Base-by-base conservation (phyloP, 92 coral and sea anemone species). In the Palythoa heliodiscus region DNA sequence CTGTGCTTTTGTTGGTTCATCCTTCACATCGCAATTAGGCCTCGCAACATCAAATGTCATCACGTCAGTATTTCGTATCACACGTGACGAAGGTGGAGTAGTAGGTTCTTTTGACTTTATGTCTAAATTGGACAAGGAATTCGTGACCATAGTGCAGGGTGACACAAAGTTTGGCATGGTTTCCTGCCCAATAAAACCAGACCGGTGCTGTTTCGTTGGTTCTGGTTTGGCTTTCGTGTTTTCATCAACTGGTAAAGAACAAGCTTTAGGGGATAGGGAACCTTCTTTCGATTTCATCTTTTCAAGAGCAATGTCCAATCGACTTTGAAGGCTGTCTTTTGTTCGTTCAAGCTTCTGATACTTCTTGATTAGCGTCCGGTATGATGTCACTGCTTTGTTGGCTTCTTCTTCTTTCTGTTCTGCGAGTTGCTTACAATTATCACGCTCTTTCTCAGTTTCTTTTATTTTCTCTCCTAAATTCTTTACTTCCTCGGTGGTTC, bases 111-210 rank as follows among this genome's bases (percentile, higher is more conserved):
- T 67, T 7, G 91, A 66, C 15, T 82, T 52, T 63, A 93, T 87
- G 20, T 87, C 93, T 77, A 94, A 73, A 55, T 83, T 83, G 22
- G 98, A 91, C 88, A 94, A 78, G 19, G 98, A 94, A 17, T 87
- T 87, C 10, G 93, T 90, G 52, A 94, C 91, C 29, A 87, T 84
- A 15, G 93, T 52, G 76, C 71, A 87, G 53, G 86, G 86, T 39
- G 64, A 70, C 25, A 25, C 78, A 68, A 57, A 54, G 23, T 52
- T 78, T 73, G 76, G 86, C 71, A 43, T 68, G 38, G 67, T 39
- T 39, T 71, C 70, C 19, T 74, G 48, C 9, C 82, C 48, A 82
- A 58, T 29, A 57, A 52, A 66, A 20, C 61, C 78, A 48, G 66
- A 22, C 38, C 52, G 47, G 11, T 11, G 72, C 47, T 9, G 74